A percentile compares a stretch with the other conserved stretches of the same genome.
Conservation (phyloP, 2,797 vertebrate species). For the Ctenopoma multispine region DNA sequence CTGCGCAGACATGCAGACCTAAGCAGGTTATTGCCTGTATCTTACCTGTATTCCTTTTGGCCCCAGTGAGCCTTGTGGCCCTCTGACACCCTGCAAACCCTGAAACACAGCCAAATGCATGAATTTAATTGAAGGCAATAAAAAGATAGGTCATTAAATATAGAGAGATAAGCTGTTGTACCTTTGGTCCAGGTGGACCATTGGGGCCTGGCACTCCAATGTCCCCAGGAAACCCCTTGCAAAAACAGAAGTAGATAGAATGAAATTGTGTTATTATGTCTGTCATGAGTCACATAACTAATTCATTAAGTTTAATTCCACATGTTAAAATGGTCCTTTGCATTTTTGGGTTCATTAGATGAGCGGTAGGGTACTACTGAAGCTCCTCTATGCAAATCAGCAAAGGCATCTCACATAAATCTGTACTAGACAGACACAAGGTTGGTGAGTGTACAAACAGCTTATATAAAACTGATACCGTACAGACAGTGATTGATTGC, state of each 20-base stretch:
- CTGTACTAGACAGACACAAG: background rate
- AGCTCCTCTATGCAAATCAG: constrained; percentile 13
- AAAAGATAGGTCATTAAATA: background rate
- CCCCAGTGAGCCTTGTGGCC: constrained; percentile 89
- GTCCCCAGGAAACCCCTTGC: constrained; percentile 97
- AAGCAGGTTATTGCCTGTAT: background rate
- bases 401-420: constrained; percentile 20
- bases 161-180: constrained; percentile 65
- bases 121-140: background rate
- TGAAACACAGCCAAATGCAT: constrained; percentile 67
- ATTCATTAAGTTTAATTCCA: constrained; percentile 2
- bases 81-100: constrained; percentile 90
- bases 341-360: constrained; percentile 6
- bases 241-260: constrained; percentile 56
- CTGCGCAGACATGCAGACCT: background rate
- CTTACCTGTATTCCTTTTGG: constrained; percentile 93
- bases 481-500: constrained; percentile 46
- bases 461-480: constrained; percentile 19
- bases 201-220: constrained; percentile 96
- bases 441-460: background rate
- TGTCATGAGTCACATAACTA: constrained; percentile 31
- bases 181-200: constrained; percentile 94
- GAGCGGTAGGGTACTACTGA: background rate
- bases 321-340: background rate
- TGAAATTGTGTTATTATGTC: background rate